Evolutionary conservation across 2,888 invertebrate species (phyloP).

Genomic region (Cheilosia soror): DNA sequence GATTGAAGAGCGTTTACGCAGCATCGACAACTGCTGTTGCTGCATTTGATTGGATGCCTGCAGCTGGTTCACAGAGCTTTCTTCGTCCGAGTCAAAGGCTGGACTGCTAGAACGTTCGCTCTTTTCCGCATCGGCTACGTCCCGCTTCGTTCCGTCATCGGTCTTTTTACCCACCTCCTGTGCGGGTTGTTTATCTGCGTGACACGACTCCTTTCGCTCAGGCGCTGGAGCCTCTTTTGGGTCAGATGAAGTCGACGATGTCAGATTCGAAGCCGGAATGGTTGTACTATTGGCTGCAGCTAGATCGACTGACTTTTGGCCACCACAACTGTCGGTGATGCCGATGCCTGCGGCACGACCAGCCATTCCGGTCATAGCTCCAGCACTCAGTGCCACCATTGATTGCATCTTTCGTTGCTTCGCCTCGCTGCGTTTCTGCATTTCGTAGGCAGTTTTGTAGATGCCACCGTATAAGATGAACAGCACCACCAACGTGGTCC

Average conservation of each 20-base stretch:
- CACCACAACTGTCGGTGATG: slow-evolving; percentile 91
- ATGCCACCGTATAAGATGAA: slow-evolving; percentile 98
- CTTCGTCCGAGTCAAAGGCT: slow-evolving; percentile 97
- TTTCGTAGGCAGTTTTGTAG: slow-evolving; percentile 97
- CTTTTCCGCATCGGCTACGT: slow-evolving; percentile 86
- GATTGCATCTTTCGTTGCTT: slow-evolving; percentile 98
- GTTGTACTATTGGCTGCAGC: slow-evolving; percentile 76
- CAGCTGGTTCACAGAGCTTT: slow-evolving; percentile 87
- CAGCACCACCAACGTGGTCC: slow-evolving; percentile 97
- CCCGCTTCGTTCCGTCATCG: slow-evolving; percentile 79
- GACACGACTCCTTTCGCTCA: slow-evolving; percentile 53
- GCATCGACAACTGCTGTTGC: slow-evolving; percentile 80
- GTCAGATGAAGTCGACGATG: slow-evolving; percentile 78
- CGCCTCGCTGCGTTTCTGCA: slow-evolving; percentile 98
- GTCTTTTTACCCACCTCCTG: slow-evolving; percentile 73
- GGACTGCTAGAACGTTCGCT: slow-evolving; percentile 95
- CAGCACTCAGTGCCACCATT: slow-evolving; percentile 95
- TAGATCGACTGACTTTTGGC: slow-evolving; percentile 85
- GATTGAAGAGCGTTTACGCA: slow-evolving; percentile 83
- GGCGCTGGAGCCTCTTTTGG: slow-evolving; percentile 75
- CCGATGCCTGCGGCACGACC: slow-evolving; percentile 94
- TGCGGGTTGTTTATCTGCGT: slow-evolving; percentile 51
- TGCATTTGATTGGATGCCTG: slow-evolving; percentile 81
- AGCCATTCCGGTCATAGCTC: slow-evolving; percentile 96
- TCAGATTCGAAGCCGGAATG: slow-evolving; percentile 76